Evolutionary conservation across 2,888 invertebrate species (phyloP).

Genomic region (Cephus pulcher): DNA sequence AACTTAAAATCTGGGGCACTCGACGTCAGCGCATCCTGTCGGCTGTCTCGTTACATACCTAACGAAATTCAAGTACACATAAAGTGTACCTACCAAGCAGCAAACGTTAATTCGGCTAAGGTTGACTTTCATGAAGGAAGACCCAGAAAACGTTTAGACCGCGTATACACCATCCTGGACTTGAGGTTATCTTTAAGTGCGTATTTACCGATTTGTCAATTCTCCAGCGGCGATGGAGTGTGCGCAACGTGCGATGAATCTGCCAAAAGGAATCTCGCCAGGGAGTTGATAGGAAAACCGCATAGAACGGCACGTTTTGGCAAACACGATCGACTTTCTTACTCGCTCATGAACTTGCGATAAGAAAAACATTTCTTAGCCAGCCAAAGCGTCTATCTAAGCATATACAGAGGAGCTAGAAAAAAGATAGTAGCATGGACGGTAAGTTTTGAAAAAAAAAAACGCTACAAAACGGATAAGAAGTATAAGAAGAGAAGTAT

Average conservation of each 20-base stretch:
- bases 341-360: not conserved
- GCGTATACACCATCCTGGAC: not conserved
- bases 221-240: not conserved
- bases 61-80: not conserved
- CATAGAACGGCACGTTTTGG: not conserved
- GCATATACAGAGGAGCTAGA: not conserved
- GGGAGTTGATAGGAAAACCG: not conserved
- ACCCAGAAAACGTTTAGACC: not conserved
- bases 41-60: not conserved
- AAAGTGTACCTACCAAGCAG: not conserved
- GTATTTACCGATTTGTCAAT: not conserved
- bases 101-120: not conserved
- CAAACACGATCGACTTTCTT: not conserved
- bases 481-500: not conserved
- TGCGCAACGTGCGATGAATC: not conserved
- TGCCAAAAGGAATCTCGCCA: not conserved
- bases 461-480: not conserved
- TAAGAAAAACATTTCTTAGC: not conserved
- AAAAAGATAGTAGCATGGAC: not conserved
- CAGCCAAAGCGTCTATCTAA: not conserved
- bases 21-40: not conserved
- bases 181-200: not conserved
- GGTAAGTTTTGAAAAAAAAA: not conserved
- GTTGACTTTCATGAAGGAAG: too few relatives aligned
- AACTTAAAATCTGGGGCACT: not conserved